Percentiles rank a stretch among this genome's conserved stretches.
phyloP scores from a whole-genome alignment of 2,888 invertebrate species.

The Isotomurus palustris region DNA sequence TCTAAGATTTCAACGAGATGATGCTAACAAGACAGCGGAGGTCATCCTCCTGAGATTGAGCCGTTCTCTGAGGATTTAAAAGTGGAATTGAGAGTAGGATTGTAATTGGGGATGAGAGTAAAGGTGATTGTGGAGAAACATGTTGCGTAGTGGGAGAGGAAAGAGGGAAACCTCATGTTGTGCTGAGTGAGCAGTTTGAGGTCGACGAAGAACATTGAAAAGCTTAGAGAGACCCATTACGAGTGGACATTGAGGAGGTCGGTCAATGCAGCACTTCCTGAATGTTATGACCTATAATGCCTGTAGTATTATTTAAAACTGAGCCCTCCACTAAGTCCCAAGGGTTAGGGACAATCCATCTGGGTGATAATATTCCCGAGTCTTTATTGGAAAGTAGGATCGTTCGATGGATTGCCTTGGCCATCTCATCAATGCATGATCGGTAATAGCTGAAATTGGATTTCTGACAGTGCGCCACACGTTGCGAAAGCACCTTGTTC shows the following conservation, averaged over 20 bases:
- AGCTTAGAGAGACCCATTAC: conserved; percentile 46
- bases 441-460: conserved; percentile 47
- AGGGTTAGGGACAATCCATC: conserved; percentile 21
- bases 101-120: conserved; percentile 31
- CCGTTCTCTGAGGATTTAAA: neutral
- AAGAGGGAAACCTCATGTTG: conserved; percentile 31
- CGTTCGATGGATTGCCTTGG: conserved; percentile 45
- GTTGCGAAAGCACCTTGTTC: too few relatives aligned
- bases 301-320: conserved; percentile 47
- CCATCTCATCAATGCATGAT: conserved; percentile 47
- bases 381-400: conserved; percentile 44
- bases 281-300: conserved; percentile 47
- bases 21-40: neutral
- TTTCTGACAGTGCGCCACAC: conserved; percentile 30
- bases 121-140: conserved; percentile 32
- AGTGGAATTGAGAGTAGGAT: conserved; percentile 20
- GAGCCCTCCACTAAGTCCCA: conserved; percentile 32
- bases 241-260: conserved; percentile 46
- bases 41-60: neutral
- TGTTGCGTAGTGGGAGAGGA: conserved; percentile 32
- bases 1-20: neutral
- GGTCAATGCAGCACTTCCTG: conserved; percentile 47
- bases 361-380: conserved; percentile 31
- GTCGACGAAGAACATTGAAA: conserved; percentile 45
- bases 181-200: conserved; percentile 46